Evolutionary conservation across 2,797 vertebrate genomes (phyloP).

Genomic region (Harpagifer antarcticus): DNA sequence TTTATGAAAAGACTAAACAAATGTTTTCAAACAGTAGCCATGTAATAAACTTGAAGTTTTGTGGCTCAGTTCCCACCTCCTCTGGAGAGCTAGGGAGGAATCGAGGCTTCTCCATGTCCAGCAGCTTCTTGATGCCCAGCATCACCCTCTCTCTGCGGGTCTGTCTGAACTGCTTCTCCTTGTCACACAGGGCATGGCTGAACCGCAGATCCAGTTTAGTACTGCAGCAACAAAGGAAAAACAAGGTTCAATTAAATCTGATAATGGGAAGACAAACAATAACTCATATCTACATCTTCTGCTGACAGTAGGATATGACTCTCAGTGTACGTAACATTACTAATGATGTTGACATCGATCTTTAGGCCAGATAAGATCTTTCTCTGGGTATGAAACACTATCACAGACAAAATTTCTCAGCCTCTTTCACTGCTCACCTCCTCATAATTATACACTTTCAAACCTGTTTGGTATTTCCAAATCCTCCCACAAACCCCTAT

Average conservation of each 20-base stretch:
- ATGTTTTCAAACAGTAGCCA: not conserved
- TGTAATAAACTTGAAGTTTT: not conserved
- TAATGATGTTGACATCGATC: slow-evolving; percentile 12
- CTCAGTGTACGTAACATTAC: not conserved
- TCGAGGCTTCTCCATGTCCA: slow-evolving; percentile 88
- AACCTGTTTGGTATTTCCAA: slow-evolving; percentile 8
- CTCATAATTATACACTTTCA: slow-evolving; percentile 11
- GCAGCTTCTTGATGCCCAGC: slow-evolving; percentile 91
- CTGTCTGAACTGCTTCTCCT: slow-evolving; percentile 93
- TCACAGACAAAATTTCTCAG: slow-evolving; percentile 5
- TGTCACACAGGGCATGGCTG: slow-evolving; percentile 93
- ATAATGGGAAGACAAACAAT: not conserved
- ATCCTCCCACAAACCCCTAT: not conserved
- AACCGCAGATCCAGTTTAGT: slow-evolving; percentile 94
- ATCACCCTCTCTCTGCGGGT: slow-evolving; percentile 89
- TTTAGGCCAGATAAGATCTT: slow-evolving; percentile 12
- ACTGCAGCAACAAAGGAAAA: slow-evolving; percentile 71
- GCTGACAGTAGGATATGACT: not conserved
- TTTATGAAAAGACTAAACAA: not conserved
- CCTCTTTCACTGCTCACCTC: not conserved
- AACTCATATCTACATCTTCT: not conserved
- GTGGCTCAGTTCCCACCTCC: slow-evolving; percentile 79
- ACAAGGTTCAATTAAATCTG: not conserved
- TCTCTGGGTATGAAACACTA: slow-evolving; percentile 2
- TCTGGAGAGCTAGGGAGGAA: slow-evolving; percentile 85